A percentile compares a stretch with the other conserved stretches of the same genome.
Conservation (phyloP, 2,113 vertebrate species). For the Vidua macroura region DNA sequence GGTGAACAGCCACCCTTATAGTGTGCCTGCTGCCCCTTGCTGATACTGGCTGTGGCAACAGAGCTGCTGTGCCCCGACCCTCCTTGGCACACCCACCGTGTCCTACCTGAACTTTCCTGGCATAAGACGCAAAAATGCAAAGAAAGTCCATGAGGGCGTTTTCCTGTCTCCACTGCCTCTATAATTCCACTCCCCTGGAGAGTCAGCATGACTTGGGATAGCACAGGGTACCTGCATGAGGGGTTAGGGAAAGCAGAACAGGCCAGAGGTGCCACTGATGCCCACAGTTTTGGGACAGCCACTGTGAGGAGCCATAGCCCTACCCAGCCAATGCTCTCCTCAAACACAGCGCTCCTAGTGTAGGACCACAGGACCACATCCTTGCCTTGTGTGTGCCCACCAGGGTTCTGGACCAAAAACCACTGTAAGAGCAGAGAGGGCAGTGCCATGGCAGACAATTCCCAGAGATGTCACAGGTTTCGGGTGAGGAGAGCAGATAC, state of each 20-base stretch:
- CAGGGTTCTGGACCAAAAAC: not conserved
- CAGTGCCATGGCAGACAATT: too few species aligned
- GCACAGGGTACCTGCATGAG: not conserved
- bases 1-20: not conserved
- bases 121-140: not conserved
- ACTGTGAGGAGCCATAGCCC: not conserved
- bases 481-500: rapidly evolving
- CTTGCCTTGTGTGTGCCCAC: rapidly evolving
- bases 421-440: not conserved
- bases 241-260: not conserved
- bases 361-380: not conserved
- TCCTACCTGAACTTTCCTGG: not conserved
- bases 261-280: not conserved
- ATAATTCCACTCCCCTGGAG: not conserved
- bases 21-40: not conserved
- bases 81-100: rapidly evolving
- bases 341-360: not conserved
- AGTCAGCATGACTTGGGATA: not conserved
- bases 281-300: not conserved
- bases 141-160: not conserved
- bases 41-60: not conserved
- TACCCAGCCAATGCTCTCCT: not conserved
- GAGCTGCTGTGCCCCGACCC: not conserved
- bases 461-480: not conserved
- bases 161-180: not conserved